Conservation (phyloP, 2,888 invertebrate genomes). For the Plagiodera versicolora region DNA sequence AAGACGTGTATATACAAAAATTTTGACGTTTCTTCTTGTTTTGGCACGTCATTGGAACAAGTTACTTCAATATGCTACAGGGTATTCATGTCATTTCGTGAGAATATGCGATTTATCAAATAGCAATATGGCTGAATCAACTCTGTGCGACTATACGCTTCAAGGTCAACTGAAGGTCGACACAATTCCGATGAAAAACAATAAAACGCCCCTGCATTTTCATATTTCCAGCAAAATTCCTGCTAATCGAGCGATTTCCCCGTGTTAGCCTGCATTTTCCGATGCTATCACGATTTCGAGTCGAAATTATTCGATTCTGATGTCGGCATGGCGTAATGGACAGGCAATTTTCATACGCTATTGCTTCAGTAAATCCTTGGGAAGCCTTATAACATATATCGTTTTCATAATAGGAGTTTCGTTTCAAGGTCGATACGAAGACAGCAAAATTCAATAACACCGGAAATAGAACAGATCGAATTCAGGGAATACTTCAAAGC, state of each 20-base stretch:
- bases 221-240: background rate
- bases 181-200: background rate
- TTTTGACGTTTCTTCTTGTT: background rate
- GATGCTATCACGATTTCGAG: background rate
- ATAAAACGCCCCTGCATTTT: background rate
- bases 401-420: background rate
- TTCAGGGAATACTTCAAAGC: background rate
- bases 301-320: background rate
- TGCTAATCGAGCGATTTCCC: background rate
- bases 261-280: background rate
- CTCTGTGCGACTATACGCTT: background rate
- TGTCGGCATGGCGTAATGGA: background rate
- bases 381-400: background rate
- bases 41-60: too few relatives aligned
- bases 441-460: background rate
- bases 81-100: too few relatives aligned
- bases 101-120: too few relatives aligned
- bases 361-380: background rate
- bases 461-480: background rate
- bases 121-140: too few relatives aligned
- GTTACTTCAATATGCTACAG: too few relatives aligned
- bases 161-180: background rate
- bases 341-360: background rate
- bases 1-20: background rate
- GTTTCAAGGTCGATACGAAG: background rate